A percentile compares a stretch with the other conserved stretches of the same genome.
Evolutionary conservation across 1,140 invertebrate species (phyloP).

Genomic region (Drosophila leontia): DNA sequence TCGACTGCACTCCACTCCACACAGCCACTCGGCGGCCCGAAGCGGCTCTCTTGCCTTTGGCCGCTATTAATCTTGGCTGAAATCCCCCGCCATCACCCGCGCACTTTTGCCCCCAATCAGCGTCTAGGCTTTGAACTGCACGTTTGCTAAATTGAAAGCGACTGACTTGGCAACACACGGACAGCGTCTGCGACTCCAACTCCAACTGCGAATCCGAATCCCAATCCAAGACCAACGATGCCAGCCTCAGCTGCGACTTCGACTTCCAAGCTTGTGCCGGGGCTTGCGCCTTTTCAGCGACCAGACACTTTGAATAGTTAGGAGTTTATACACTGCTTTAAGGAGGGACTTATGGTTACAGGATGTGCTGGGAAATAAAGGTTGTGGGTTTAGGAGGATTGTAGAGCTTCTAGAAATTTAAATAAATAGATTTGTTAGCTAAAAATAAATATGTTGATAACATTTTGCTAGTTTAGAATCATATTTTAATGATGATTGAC

Average conservation of each 20-base stretch:
- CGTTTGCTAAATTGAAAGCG: constrained; percentile 82
- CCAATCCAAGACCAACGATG: constrained; percentile 22
- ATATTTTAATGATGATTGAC: background rate
- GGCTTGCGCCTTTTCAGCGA: constrained; percentile 64
- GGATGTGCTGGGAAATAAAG: background rate
- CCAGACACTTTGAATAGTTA: constrained; percentile 26
- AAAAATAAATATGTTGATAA: no score
- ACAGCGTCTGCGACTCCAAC: constrained; percentile 35
- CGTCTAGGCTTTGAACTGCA: constrained; percentile 78
- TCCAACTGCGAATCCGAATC: constrained; percentile 38
- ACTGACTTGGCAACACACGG: constrained; percentile 58
- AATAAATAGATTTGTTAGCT: background rate
- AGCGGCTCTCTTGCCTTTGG: constrained; percentile 49
- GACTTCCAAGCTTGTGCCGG: constrained; percentile 56
- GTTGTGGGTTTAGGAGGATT: background rate
- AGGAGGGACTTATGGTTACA: background rate
- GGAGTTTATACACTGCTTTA: constrained; percentile 15
- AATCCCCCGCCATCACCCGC: constrained; percentile 41
- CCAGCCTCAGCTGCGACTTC: constrained; percentile 13
- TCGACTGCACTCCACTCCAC: constrained; percentile 4
- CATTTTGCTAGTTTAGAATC: background rate
- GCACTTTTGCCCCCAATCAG: constrained; percentile 79
- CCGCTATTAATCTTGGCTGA: constrained; percentile 75
- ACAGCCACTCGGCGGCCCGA: background rate
- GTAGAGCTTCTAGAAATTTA: background rate